These are phyloP conservation scores for Cataglyphis albicans DNA, from an alignment of 2,888 invertebrate genomes.

Conservation along the genomic window DNA sequence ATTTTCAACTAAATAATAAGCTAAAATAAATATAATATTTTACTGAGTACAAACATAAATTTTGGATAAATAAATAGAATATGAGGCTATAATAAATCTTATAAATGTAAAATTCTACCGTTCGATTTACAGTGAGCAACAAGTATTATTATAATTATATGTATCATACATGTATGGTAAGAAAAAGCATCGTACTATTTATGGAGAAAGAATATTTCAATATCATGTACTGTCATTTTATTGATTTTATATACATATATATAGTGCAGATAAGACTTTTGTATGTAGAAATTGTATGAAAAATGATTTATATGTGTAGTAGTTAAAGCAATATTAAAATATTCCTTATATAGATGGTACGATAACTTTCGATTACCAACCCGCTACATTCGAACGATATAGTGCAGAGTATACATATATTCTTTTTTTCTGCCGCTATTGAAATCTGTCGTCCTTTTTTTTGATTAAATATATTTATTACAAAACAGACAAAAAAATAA, in stretches of 20 bases:
- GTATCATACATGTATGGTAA: constrained; percentile 15
- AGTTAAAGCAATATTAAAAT: background rate
- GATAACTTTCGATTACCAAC: constrained; percentile 1
- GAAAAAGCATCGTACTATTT: background rate
- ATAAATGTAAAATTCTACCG: background rate
- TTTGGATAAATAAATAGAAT: constrained; percentile 17
- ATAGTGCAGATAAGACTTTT: background rate
- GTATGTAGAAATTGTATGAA: background rate
- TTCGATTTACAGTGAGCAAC: constrained; percentile 18
- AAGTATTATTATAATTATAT: constrained; percentile 15
- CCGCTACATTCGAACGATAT: background rate
- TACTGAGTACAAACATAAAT: constrained; percentile 7
- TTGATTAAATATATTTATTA: constrained; percentile 1
- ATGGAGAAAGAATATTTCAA: constrained; percentile 18
- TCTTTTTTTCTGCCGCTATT: background rate
- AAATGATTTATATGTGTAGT: background rate
- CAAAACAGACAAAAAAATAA: constrained; percentile 21
- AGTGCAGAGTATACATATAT: background rate
- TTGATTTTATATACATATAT: background rate
- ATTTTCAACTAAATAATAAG: constrained; percentile 41
- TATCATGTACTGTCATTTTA: background rate
- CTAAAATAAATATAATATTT: constrained; percentile 33
- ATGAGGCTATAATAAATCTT: background rate
- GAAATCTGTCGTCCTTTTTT: constrained; percentile 3
- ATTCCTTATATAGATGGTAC: background rate